Evolutionary conservation across 2,797 vertebrate genomes (phyloP), one percentile per base, ranked within the genome.

Genomic region (Phataginus tetradactyla): DNA sequence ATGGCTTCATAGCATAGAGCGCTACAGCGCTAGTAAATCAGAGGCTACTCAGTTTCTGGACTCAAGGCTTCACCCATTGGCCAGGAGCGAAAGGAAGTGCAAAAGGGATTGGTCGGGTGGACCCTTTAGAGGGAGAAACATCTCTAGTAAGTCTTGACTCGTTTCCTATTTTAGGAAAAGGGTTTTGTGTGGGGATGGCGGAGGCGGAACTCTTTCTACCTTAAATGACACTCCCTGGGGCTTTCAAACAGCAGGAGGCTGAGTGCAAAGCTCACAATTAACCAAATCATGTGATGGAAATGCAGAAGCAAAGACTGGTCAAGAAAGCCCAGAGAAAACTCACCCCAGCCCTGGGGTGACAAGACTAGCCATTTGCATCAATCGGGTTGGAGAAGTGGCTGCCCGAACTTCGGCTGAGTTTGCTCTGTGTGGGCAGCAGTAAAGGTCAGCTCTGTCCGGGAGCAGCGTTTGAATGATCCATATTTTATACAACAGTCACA

Each of bases 401-500:
- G 51, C 23, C 39, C 57, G 55, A 53, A 55, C 37, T 79, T 15
- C 45, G 51, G 37, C 74, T 91, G 29, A 39, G 14, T 51, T 61
- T 89, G 57, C 45, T 59, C 55, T 49, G n/a, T 78, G 81, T 59
- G 61, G 59, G 77, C 68, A 80, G 53, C 32, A n/a, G 42, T 57
- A 32, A 55, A 57, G 80, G 39, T 23, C n/a, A 84, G 64, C 59
- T 75, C 37, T 63, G 23, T 72, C 69, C 23, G 8, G 32, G 59
- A 68, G 29, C 23, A 53, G n/a, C n/a, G 37, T 57, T 85, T 93
- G 68, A 96, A 96, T 92, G 72, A 71, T 53, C 64, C 3, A 27
- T 0, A 34, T 95, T 98, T 97, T 45, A 80, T 96, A 89, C 98
- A 94, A 92, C 32, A 71, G 86, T 61, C 91, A 93, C 94, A 94